Percentiles rank a stretch among this genome's conserved stretches.
These are phyloP conservation scores for Micropoecilia bifurca DNA, from an alignment of 2,797 vertebrate genomes.

Conservation along the genomic window DNA sequence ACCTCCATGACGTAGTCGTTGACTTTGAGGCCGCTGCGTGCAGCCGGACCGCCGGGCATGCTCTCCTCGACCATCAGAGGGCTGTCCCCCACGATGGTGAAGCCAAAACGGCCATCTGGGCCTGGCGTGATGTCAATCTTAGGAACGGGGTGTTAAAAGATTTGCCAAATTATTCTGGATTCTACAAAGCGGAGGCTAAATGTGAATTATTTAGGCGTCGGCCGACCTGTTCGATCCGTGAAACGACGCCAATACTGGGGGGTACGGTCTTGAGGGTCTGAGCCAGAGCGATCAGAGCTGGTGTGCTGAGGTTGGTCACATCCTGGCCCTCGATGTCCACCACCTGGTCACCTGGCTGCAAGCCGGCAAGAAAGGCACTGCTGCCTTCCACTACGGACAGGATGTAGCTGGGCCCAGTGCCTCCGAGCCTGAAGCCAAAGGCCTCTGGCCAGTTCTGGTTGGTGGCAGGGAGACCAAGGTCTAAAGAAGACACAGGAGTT, in stretches of 20 bases:
- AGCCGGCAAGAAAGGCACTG: constrained; percentile 89
- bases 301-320: constrained; percentile 87
- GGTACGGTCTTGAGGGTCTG: constrained; percentile 88
- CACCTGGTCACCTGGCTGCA: constrained; percentile 93
- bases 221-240: constrained; percentile 82
- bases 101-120: constrained; percentile 83
- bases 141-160: background rate
- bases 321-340: constrained; percentile 95
- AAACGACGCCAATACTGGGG: constrained; percentile 95
- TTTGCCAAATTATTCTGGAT: background rate
- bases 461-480: constrained; percentile 86
- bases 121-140: constrained; percentile 80
- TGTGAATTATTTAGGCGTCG: background rate
- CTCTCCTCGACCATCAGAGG: constrained; percentile 87
- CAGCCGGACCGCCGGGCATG: constrained; percentile 79
- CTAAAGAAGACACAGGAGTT: constrained; percentile 63
- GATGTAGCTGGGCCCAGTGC: constrained; percentile 93
- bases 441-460: constrained; percentile 97
- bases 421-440: constrained; percentile 92
- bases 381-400: constrained; percentile 92
- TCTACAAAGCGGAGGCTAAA: background rate
- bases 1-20: constrained; percentile 90
- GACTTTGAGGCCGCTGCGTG: constrained; percentile 80
- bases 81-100: constrained; percentile 82
- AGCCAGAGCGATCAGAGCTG: constrained; percentile 86